Base-by-base conservation (phyloP, 1,140 invertebrate species). In the Coenobita brevimanus region DNA sequence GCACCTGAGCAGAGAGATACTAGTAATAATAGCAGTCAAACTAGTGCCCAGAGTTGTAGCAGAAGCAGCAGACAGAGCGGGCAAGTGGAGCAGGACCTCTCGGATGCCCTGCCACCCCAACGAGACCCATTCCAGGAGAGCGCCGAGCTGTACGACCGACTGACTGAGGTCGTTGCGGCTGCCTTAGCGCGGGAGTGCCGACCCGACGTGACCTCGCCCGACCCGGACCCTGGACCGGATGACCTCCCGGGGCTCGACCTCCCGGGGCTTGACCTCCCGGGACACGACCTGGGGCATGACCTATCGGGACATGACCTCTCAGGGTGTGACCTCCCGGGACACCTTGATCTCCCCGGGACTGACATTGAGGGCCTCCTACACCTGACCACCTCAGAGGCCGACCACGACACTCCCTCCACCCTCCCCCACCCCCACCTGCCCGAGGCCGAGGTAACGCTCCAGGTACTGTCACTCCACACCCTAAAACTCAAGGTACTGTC, bases 111-210 rank as follows among this genome's bases (percentile, higher is more conserved):
- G 46, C 73, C 69, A 30, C 17, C 73, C 41, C n/a, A 38, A 27
- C 75, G 38, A 46, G 84, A 86, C 27, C 69, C 82, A 30, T 79
- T 86, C 75, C 73, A 79, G 10, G 84, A 87, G 64, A 87, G 43
- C 62, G 79, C 33, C 69, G 76, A 43, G 60, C 78, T 87, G 17
- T 87, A 87, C 79, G 84, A 87, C 84, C 79, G 78, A 64, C 84
- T 87, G 27, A 87, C 67, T 80, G 84, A 87, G 84, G 84, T 87
- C 57, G 84, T 87, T 62, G 84, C 73, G 15, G 84, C 84, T 73
- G 84, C 84, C 15, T 69, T 87, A 80, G 60, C 60, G 60, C 84
- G 84, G 21, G 84, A 87, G 2, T 80, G 64, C 41, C 62, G 64
- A 50, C 41, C 36, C 13, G 84, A 80, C 67, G 62, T 69, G 75